Evolutionary conservation across 2,113 vertebrate genomes (phyloP), one percentile per base, ranked within the genome.

Genomic region (Cepphus grylle): DNA sequence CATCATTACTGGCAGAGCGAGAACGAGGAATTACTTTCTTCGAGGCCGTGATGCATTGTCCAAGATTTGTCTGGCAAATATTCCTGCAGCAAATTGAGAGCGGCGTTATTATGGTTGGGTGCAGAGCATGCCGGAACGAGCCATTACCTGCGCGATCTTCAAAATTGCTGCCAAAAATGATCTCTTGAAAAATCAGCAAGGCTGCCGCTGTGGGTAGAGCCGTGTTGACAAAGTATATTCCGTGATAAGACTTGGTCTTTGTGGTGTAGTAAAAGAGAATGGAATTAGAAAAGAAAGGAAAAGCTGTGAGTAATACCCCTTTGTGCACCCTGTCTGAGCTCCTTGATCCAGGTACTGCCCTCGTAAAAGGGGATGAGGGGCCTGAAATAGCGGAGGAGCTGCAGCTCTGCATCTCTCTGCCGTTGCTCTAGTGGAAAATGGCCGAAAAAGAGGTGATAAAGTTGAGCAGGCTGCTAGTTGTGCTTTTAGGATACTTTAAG

Each of bases 101-200:
- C 5, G 12, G 3, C 2, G 0, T 45, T 38, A 3, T 70, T 55
- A 53, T 34, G 2, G 2, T n/a, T 32, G 70, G 15, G 23, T 12
- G 14, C 29, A 40, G 65, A 50, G 43, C 14, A 4, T 6, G 2
- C 17, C 0, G 1, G 72, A 36, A 74, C 11, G 8, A 84, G 53
- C 56, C 0, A 0, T 76, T 85, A n/a, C 30, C 45, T 70, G 34
- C 1, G 2, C 6, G 5, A 40, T 73, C 76, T 49, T 80, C 59
- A 36, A 47, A 82, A 61, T 2, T 45, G 34, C 49, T 72, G 16
- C 15, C 47, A 30, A 42, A 65, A 65, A 27, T 32, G 71, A 88
- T 27, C 32, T 71, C 55, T 20, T 12, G 22, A 47, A 42, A 90
- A 63, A 26, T 50, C n/a, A 30, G 19, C 1, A 1, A 63, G 55